Evolutionary conservation across 1,140 invertebrate genomes (phyloP), one percentile per base, ranked within the genome.

Genomic region (Pachyrhynchus sulphureomaculatus): DNA sequence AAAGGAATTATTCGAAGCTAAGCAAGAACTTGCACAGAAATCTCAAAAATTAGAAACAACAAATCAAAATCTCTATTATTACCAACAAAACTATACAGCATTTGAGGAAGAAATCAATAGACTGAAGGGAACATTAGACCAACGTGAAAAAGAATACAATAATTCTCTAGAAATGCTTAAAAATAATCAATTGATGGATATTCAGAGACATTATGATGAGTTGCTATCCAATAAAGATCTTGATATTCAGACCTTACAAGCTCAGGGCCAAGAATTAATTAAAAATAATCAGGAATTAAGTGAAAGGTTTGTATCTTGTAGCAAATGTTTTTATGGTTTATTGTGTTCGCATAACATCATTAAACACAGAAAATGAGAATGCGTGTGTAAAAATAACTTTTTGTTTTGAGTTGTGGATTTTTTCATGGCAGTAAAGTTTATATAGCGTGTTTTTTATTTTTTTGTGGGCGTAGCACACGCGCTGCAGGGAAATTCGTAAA

Each of bases 121-220:
- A 48, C n/a, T 70, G 13, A 65, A 55, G 17, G 26, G 33, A 29
- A 5, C 48, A 15, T 17, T 70, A 4, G 33, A 64, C 4, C 44
- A 67, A 26, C 64, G 63, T 37, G 62, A 71, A 53, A 59, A 48
- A 39, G 68, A 71, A 37, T 65, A 65, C 24, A 39, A 51, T 8
- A 52, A 44, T 34, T 36, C 55, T 4, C 8, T 69, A 15, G 65
- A 64, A 37, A 58, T 61, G 32, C 23, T 69, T n/a, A 54, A 63
- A 23, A 58, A 62, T 33, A 66, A 42, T 29, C 54, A 61, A 15
- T 41, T 67, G 5, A 17, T 34, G 5, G 63, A 68, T 15, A 44
- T 55, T 6, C 60, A 72, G 44, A 65, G 49, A 9, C 68, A 68
- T 53, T 70, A 71, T 44, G 66, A 72, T 53, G 66, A 70, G 48